Evolutionary conservation across 2,113 vertebrate genomes (phyloP).

Genomic region (Sarotherodon lohbergeri): DNA sequence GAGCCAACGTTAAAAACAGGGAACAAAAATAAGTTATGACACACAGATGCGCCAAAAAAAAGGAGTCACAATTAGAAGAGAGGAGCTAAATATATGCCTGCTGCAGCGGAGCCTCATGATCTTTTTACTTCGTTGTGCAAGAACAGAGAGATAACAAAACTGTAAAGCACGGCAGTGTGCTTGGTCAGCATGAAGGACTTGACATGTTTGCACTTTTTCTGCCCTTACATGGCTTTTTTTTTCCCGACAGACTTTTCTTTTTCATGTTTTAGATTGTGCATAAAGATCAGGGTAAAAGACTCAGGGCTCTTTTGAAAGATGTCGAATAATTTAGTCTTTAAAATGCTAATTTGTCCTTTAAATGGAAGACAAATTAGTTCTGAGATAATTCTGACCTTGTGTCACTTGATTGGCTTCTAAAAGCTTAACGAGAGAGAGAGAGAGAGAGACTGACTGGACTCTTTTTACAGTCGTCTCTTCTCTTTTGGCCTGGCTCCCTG

Average conservation of each 20-base stretch:
- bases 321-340: neutral
- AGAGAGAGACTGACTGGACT: neutral
- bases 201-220: constrained; percentile 26
- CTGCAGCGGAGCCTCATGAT: neutral
- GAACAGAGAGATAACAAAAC: neutral
- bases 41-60: neutral
- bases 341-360: constrained; percentile 22
- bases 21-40: neutral
- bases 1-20: neutral
- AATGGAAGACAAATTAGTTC: constrained; percentile 24
- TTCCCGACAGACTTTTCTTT: neutral
- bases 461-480: neutral
- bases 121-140: constrained; percentile 13
- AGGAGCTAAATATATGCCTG: constrained; percentile 36
- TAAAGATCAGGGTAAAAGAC: neutral
- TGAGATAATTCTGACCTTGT: constrained; percentile 33
- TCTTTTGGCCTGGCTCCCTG: neutral
- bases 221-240: neutral
- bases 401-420: neutral
- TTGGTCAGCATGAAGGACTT: constrained; percentile 42
- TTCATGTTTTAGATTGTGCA: neutral
- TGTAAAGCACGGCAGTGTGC: constrained; percentile 2
- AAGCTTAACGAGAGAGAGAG: constrained; percentile 14
- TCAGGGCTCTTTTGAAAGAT: neutral
- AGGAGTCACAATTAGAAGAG: neutral